Evolutionary conservation across 2,888 invertebrate species (phyloP), one percentile per base, ranked within the genome.

Genomic region (Thymelicus lineola): DNA sequence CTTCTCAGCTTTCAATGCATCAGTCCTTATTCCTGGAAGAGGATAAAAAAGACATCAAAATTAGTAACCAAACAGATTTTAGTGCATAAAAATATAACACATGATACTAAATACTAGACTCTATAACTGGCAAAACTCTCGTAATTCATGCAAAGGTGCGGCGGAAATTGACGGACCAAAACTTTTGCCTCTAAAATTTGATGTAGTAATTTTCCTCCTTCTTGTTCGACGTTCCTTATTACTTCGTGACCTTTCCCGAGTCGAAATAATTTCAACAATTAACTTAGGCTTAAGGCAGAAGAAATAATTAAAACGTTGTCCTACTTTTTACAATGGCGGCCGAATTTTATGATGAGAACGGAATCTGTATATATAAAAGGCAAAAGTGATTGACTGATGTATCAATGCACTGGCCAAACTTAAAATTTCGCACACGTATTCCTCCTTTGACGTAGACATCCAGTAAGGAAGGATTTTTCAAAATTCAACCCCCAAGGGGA

Each of bases 181-280:
- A 70, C 17, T 64, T 65, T 70, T 50, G 59, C 17, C 59, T 59
- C 53, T 70, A 65, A 65, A 60, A 70, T 70, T 70, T 70, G 59
- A 70, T 59, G 64, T 64, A 59, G 69, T 53, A 65, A 64, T 65
- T 53, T 60, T 45, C 46, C 62, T 12, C 68, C 55, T 46, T 68
- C 68, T 68, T 62, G 61, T 42, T 42, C 55, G 53, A 36, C 64
- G 70, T 4, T 48, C 58, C 69, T 70, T 65, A 64, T 70, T 60
- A 70, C 70, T 65, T 14, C 53, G 60, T 53, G 69, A 63, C 69
- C 70, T 65, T 70, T 64, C 57, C 53, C 38, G 62, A 64, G 28
- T 64, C 42, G 64, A 70, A 65, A 70, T 70, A 64, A 70, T 70
- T 70, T 70, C 42, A 59, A 70, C 64, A 70, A 70, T 65, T 70